Percentiles rank a stretch among this genome's conserved stretches.
These are phyloP conservation scores for Etheostoma spectabile DNA, from an alignment of 2,113 vertebrate species.

Conservation along the genomic window DNA sequence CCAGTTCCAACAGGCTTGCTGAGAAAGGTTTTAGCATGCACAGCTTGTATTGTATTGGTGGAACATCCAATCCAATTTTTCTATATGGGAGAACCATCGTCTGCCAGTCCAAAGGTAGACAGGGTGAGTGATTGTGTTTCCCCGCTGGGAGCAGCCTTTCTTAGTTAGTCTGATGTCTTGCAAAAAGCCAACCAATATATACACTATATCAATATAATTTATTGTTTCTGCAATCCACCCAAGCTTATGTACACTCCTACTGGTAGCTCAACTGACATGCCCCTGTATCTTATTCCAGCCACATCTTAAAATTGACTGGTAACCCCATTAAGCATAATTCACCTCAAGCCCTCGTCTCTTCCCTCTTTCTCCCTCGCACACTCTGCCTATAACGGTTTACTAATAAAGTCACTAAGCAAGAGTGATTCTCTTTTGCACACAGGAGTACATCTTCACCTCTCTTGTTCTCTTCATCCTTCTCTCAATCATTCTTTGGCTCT, in stretches of 20 bases:
- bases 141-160: constrained; percentile 7
- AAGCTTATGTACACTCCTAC: background rate
- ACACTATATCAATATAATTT: background rate
- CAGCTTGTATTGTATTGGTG: background rate
- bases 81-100: background rate
- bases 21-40: background rate
- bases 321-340: constrained; percentile 45
- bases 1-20: background rate
- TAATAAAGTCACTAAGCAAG: constrained; percentile 61
- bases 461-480: background rate
- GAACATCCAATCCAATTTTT: constrained; percentile 4
- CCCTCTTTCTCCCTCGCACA: background rate
- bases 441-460: constrained; percentile 14
- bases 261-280: background rate
- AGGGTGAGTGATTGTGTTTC: background rate
- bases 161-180: background rate
- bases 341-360: constrained; percentile 5
- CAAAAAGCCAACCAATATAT: constrained; percentile 10
- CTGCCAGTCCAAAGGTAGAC: background rate
- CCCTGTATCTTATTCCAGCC: constrained; percentile 38
- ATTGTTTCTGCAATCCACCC: background rate
- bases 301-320: constrained; percentile 34
- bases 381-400: constrained; percentile 38
- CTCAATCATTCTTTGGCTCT: constrained; percentile 2
- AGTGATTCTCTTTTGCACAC: constrained; percentile 35